These are phyloP conservation scores for Xylocopa sonorina DNA, from an alignment of 1,140 invertebrate species.

Conservation along the genomic window DNA sequence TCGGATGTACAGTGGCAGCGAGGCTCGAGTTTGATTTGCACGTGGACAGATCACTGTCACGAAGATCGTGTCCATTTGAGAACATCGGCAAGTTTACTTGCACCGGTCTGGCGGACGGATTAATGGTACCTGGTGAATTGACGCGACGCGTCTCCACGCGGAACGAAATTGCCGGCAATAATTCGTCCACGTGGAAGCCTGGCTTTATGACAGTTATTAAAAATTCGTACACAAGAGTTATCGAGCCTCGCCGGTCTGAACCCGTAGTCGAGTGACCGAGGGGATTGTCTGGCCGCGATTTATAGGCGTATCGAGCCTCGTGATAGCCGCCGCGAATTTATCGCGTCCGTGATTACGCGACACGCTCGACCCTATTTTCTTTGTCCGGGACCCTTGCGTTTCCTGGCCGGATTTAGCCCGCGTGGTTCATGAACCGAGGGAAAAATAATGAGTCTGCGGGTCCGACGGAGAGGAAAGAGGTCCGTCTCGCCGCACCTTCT, in stretches of 20 bases:
- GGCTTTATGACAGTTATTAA: conserved; percentile 39
- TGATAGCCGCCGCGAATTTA: conserved; percentile 18
- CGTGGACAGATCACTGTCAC: too few species aligned
- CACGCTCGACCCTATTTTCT: neutral
- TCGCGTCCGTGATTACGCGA: conserved; percentile 21
- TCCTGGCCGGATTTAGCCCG: conserved; percentile 24
- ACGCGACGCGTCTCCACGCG: too few species aligned
- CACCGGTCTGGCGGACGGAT: too few species aligned
- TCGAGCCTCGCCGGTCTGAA: neutral
- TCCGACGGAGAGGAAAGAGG: neutral
- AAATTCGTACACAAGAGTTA: conserved; percentile 9
- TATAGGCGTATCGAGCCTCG: conserved; percentile 13
- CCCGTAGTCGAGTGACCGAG: neutral
- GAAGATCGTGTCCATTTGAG: too few species aligned
- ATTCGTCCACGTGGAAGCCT: too few species aligned
- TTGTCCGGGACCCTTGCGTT: conserved; percentile 39
- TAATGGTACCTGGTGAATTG: too few species aligned
- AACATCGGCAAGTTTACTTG: too few species aligned
- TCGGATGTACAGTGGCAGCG: neutral
- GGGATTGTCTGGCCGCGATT: neutral
- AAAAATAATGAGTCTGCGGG: conserved; percentile 57
- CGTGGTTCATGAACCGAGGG: neutral
- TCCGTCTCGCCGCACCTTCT: conserved; percentile 1
- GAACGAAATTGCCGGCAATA: too few species aligned
- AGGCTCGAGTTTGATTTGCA: too few species aligned